phyloP scores from a whole-genome alignment of 2,888 invertebrate species.

The Chirona hameri region DNA sequence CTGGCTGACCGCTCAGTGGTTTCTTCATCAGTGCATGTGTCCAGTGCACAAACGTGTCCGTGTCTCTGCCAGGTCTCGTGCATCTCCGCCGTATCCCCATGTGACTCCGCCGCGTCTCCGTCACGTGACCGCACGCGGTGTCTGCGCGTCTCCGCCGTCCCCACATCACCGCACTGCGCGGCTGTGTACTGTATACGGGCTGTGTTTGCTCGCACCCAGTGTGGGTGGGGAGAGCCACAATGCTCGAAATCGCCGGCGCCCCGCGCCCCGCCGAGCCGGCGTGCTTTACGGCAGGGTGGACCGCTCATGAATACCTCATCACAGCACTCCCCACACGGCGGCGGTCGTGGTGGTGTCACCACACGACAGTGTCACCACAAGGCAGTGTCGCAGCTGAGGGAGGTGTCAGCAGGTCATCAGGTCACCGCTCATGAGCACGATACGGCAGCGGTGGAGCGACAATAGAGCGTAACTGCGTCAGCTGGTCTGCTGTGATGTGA shows the following conservation, averaged over 20 bases:
- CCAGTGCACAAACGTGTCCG: no score
- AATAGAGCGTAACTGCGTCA: no score
- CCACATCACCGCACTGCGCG: background rate
- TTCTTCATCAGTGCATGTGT: no score
- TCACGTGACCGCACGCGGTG: background rate
- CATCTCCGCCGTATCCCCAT: no score
- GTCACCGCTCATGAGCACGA: background rate
- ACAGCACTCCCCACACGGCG: background rate
- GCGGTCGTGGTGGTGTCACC: background rate
- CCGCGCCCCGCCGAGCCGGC: background rate
- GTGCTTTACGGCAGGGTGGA: background rate
- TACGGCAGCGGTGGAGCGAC: background rate
- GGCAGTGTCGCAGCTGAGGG: background rate
- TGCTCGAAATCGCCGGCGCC: background rate
- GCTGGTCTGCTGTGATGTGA: no score
- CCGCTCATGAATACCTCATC: constrained; percentile 8
- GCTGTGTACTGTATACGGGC: background rate
- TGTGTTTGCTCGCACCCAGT: background rate
- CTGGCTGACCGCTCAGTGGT: no score
- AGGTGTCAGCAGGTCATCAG: background rate
- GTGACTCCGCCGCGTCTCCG: background rate
- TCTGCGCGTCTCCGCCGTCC: background rate
- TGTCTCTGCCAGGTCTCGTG: no score
- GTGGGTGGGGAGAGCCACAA: background rate
- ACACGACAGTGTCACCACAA: background rate